These are phyloP conservation scores for Bolborhynchus lineola DNA, from an alignment of 2,113 vertebrate genomes.

Conservation along the genomic window DNA sequence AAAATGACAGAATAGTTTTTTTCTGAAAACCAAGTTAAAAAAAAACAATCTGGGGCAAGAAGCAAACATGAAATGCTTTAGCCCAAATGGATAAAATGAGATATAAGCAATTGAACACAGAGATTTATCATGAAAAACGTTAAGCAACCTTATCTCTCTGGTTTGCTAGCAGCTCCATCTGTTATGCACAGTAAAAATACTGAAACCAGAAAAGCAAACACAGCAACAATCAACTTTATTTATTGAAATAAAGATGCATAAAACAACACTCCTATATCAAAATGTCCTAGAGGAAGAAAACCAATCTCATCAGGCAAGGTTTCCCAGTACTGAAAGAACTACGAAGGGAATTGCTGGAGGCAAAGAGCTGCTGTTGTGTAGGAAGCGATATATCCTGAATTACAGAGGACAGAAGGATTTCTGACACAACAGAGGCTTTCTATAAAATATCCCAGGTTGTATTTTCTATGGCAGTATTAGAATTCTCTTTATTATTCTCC, in stretches of 20 bases:
- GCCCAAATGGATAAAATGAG: slow-evolving; percentile 34
- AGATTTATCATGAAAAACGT: slow-evolving; percentile 26
- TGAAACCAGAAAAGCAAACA: slow-evolving; percentile 51
- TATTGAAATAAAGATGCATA: slow-evolving; percentile 57
- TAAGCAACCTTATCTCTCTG: slow-evolving; percentile 48
- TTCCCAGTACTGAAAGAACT: neutral
- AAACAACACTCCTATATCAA: slow-evolving; percentile 42
- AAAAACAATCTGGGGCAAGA: slow-evolving; percentile 6
- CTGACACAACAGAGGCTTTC: neutral
- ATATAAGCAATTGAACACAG: slow-evolving; percentile 25
- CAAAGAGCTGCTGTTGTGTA: neutral
- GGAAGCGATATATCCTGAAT: neutral
- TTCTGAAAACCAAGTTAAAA: neutral
- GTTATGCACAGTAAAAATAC: slow-evolving; percentile 44
- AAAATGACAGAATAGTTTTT: neutral
- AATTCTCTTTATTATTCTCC: neutral
- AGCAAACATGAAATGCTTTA: slow-evolving; percentile 42
- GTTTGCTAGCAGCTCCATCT: slow-evolving; percentile 54
- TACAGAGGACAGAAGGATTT: neutral
- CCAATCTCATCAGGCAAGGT: slow-evolving; percentile 25
- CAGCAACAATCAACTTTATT: slow-evolving; percentile 45
- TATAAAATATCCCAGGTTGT: neutral
- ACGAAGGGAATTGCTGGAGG: neutral
- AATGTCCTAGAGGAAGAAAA: slow-evolving; percentile 50
- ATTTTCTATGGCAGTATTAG: neutral